Percentiles rank a stretch among this genome's conserved stretches.
Evolutionary conservation across 2,797 vertebrate species (phyloP).

Genomic region (Neosalanx taihuensis): DNA sequence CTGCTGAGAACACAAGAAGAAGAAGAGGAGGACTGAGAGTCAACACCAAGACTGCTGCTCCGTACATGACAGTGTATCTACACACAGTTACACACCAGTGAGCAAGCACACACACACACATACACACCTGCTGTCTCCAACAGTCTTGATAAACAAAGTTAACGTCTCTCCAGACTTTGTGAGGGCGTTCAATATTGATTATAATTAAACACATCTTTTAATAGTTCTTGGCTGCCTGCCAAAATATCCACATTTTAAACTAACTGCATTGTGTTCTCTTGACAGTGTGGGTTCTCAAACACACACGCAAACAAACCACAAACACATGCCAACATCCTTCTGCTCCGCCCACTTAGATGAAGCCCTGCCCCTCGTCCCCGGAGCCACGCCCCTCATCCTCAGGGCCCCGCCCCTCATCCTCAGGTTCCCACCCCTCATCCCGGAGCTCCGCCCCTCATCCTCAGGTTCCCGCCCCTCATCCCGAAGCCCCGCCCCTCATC

Average conservation of each 20-base stretch:
- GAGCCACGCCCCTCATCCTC: no score
- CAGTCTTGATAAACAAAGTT: no score
- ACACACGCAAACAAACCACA: background rate
- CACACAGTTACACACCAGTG: slow-evolving; percentile 1
- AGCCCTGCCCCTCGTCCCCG: no score
- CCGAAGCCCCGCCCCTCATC: no score
- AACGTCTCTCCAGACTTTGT: background rate
- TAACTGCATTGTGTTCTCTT: no score
- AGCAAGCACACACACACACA: background rate
- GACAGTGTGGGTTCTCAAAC: background rate
- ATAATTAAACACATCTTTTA: slow-evolving; percentile 20
- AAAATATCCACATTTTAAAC: background rate
- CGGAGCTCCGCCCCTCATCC: no score
- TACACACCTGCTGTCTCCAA: no score
- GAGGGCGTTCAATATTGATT: slow-evolving; percentile 19
- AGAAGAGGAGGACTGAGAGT: background rate
- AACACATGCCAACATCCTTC: background rate
- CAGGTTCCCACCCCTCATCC: no score
- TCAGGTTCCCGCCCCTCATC: no score
- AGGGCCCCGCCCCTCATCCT: no score
- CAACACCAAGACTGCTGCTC: background rate
- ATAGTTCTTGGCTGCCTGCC: background rate
- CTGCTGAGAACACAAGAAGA: slow-evolving; percentile 60
- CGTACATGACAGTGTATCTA: background rate
- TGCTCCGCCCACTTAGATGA: no score